Conservation (phyloP, 2,113 vertebrate species). For the Grantiella picta region DNA sequence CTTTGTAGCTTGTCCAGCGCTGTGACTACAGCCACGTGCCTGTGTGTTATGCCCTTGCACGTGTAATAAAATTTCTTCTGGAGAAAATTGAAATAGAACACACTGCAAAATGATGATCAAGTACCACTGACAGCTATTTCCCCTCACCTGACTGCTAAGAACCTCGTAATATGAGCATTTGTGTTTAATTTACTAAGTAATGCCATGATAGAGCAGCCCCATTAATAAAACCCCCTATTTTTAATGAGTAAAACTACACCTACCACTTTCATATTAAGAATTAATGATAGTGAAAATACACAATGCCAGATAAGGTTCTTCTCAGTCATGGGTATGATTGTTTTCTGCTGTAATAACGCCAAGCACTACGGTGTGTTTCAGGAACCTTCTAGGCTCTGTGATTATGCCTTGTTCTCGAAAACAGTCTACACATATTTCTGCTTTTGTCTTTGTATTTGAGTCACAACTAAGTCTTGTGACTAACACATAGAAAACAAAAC, state of each 20-base stretch:
- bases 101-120: not conserved
- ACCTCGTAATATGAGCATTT: not conserved
- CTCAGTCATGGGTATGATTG: not conserved
- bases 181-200: constrained; percentile 3
- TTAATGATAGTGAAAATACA: not conserved
- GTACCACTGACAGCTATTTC: not conserved
- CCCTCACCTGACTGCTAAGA: not conserved
- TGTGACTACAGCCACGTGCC: accelerated
- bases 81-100: not conserved
- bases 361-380: not conserved
- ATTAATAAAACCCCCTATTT: not conserved
- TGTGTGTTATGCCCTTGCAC: not conserved
- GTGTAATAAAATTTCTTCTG: not conserved
- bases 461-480: not conserved
- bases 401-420: not conserved
- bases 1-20: not conserved
- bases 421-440: not conserved
- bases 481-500: not conserved
- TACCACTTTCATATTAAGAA: not conserved
- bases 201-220: not conserved
- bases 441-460: not conserved
- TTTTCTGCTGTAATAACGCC: not conserved
- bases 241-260: not conserved
- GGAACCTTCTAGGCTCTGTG: not conserved
- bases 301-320: not conserved